Percentiles rank a stretch among this genome's conserved stretches.
Conservation (phyloP, 2,888 invertebrate species). For the Holacanthella duospinosa region DNA sequence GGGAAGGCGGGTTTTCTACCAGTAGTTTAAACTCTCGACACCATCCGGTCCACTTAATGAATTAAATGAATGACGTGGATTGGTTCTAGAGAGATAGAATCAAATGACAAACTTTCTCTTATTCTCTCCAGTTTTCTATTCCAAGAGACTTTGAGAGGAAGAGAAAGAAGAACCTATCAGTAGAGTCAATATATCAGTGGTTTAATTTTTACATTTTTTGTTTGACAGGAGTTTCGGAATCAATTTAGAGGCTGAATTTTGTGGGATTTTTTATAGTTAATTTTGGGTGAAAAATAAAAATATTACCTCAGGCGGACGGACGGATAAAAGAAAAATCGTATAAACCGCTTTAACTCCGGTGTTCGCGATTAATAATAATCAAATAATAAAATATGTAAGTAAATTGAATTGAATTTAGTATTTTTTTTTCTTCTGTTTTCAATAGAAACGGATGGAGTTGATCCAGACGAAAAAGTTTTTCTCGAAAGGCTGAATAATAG, state of each 20-base stretch:
- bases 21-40: background rate
- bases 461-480: conserved; percentile 38
- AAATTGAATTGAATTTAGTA: background rate
- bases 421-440: conserved; percentile 9
- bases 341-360: too few species aligned
- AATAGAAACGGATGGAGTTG: conserved; percentile 36
- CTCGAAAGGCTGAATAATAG: conserved; percentile 37
- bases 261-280: too few species aligned
- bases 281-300: too few species aligned
- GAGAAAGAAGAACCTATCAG: background rate
- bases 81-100: background rate
- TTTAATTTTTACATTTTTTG: too few species aligned
- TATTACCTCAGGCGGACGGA: too few species aligned
- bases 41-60: conserved; percentile 1
- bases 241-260: too few species aligned
- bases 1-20: background rate
- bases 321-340: too few species aligned
- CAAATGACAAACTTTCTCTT: conserved; percentile 1
- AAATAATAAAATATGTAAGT: background rate
- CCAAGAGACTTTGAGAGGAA: background rate
- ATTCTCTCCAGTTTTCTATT: background rate
- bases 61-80: background rate
- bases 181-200: too few species aligned
- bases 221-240: too few species aligned
- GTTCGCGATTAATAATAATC: background rate